Conservation (phyloP, 2,888 invertebrate species). For the Catotricha subobsoleta region DNA sequence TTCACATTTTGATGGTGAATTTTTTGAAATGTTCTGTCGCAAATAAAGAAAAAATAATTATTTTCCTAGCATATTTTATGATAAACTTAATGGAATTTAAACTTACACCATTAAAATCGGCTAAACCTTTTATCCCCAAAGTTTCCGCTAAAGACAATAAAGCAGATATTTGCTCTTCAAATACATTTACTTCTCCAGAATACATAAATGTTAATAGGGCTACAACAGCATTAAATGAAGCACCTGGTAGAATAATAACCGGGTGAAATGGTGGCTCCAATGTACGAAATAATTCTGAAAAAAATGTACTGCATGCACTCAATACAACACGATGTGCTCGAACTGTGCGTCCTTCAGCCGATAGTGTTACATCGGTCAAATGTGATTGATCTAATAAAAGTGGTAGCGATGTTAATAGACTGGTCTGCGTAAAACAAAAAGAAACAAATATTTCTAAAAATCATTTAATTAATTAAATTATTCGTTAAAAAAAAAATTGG, state of each 20-base stretch:
- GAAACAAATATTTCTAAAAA: neutral
- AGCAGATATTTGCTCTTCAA: conserved; percentile 57
- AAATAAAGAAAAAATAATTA: neutral
- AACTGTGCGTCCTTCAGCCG: conserved; percentile 66
- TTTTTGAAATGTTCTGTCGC: neutral
- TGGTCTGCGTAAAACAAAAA: conserved; percentile 44
- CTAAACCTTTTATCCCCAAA: conserved; percentile 63
- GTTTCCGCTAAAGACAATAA: conserved; percentile 61
- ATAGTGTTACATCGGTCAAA: conserved; percentile 71
- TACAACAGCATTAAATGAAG: conserved; percentile 29
- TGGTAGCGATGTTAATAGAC: conserved; percentile 57
- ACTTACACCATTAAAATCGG: conserved; percentile 59
- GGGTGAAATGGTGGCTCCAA: conserved; percentile 27
- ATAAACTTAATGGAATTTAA: conserved; percentile 5
- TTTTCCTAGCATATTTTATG: neutral
- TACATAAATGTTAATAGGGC: conserved; percentile 75
- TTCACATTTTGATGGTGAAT: conserved; percentile 10
- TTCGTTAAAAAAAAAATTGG: too few relatives aligned
- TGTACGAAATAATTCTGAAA: conserved; percentile 59
- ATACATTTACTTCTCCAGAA: conserved; percentile 71
- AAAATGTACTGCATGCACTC: conserved; percentile 81
- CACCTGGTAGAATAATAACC: conserved; percentile 28
- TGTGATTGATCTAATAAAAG: conserved; percentile 61
- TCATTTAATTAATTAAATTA: too few relatives aligned
- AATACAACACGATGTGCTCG: conserved; percentile 72